phyloP scores from a whole-genome alignment of 2,888 invertebrate genomes.

The Argyresthia goedartella region DNA sequence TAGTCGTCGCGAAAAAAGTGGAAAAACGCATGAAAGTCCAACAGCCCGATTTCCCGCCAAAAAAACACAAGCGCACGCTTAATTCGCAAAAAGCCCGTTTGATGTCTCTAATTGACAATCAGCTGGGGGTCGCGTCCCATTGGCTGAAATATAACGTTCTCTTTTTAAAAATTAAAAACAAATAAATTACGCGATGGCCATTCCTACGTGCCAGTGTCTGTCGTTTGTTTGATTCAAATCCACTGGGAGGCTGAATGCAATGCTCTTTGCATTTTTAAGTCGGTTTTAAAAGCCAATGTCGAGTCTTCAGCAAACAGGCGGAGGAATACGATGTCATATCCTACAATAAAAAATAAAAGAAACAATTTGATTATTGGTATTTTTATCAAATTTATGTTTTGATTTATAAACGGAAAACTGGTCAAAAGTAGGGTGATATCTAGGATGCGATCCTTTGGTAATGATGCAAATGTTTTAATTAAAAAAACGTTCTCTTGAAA shows the following conservation, averaged over 20 bases:
- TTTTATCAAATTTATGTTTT: too few relatives aligned
- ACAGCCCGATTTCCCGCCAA: conserved; percentile 33
- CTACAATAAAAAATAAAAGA: too few relatives aligned
- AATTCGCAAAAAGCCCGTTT: conserved; percentile 72
- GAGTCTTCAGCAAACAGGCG: neutral
- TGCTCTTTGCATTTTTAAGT: neutral
- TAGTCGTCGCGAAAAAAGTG: too few relatives aligned
- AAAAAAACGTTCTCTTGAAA: neutral
- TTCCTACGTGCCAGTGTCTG: neutral
- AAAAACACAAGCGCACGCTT: conserved; percentile 63
- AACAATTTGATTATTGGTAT: too few relatives aligned
- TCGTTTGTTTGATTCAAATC: neutral
- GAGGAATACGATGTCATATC: neutral
- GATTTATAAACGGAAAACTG: too few relatives aligned
- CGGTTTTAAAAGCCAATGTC: neutral
- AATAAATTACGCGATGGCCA: neutral
- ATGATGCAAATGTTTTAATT: neutral
- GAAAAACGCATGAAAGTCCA: too few relatives aligned
- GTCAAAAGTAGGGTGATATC: too few relatives aligned
- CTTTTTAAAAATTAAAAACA: conserved; percentile 58
- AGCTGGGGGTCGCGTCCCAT: conserved; percentile 62
- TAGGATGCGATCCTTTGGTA: too few relatives aligned
- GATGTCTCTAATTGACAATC: conserved; percentile 72
- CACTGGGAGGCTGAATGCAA: neutral
- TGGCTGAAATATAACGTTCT: conserved; percentile 56